These are phyloP conservation scores for Antechinus flavipes DNA, from an alignment of 2,113 vertebrate genomes.

Conservation along the genomic window DNA sequence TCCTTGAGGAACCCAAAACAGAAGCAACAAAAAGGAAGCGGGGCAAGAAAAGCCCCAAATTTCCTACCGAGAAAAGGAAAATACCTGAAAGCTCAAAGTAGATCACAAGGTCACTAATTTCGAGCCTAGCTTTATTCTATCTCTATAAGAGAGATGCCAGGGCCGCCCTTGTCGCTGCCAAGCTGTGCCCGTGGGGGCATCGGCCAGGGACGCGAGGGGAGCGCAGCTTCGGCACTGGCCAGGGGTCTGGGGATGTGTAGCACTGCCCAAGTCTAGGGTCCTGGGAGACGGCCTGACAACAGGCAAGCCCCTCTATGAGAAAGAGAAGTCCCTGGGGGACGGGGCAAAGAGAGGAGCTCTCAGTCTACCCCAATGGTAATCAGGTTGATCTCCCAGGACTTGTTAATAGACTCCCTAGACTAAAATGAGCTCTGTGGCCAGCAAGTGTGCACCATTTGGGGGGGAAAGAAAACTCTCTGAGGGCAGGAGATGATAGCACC, in stretches of 20 bases:
- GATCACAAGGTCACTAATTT: background rate
- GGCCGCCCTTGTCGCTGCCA: too few species aligned
- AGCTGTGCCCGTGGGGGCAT: too few species aligned
- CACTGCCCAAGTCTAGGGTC: background rate
- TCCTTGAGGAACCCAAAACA: slow-evolving; percentile 44
- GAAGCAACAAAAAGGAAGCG: slow-evolving; percentile 12
- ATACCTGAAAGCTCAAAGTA: slow-evolving; percentile 1
- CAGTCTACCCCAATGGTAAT: background rate
- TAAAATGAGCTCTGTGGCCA: too few species aligned
- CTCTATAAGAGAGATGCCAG: background rate
- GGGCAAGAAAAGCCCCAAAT: background rate
- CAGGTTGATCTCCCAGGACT: background rate
- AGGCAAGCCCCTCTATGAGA: background rate
- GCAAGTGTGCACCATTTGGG: too few species aligned
- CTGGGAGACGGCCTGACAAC: too few species aligned
- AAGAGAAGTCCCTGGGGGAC: background rate
- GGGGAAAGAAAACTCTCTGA: too few species aligned
- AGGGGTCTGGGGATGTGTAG: background rate
- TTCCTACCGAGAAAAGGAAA: slow-evolving; percentile 19
- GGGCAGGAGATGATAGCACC: too few species aligned
- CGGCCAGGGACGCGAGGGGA: too few species aligned
- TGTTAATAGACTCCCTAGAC: background rate
- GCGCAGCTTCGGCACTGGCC: too few species aligned
- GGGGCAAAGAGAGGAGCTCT: too few species aligned
- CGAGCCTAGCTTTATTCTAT: background rate